These are phyloP conservation scores for Podotricha telesiphe DNA, from an alignment of 2,888 invertebrate genomes.

Conservation along the genomic window DNA sequence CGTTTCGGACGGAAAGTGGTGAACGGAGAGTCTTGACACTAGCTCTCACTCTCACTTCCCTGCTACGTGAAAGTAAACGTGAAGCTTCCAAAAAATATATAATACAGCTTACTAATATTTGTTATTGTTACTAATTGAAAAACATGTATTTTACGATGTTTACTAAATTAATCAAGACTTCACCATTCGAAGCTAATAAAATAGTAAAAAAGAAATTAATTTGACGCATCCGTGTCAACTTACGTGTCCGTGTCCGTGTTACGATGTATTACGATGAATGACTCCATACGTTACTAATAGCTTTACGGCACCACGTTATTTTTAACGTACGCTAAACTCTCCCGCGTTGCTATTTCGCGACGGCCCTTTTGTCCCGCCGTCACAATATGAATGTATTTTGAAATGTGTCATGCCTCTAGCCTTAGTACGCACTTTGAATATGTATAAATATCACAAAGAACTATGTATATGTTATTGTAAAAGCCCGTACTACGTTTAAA, in stretches of 20 bases:
- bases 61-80: no score
- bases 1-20: no score
- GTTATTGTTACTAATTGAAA: no score
- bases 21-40: no score
- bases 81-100: no score
- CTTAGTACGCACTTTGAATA: background rate
- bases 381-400: conserved; percentile 9
- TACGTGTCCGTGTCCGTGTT: background rate
- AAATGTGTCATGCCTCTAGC: conserved; percentile 16
- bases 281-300: conserved; percentile 46
- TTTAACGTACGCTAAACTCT: conserved; percentile 59
- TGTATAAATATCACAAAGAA: no score
- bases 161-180: background rate
- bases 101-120: no score
- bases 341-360: conserved; percentile 71
- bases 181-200: background rate
- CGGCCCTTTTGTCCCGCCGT: conserved; percentile 42
- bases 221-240: conserved; percentile 23
- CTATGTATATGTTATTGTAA: no score
- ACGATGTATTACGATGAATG: conserved; percentile 53
- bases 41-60: no score
- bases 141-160: background rate
- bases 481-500: no score
- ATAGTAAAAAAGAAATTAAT: background rate
- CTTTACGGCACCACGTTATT: conserved; percentile 58